Conservation (phyloP, 92 coral and sea anemone genomes). For the Heteractis magnifica region DNA sequence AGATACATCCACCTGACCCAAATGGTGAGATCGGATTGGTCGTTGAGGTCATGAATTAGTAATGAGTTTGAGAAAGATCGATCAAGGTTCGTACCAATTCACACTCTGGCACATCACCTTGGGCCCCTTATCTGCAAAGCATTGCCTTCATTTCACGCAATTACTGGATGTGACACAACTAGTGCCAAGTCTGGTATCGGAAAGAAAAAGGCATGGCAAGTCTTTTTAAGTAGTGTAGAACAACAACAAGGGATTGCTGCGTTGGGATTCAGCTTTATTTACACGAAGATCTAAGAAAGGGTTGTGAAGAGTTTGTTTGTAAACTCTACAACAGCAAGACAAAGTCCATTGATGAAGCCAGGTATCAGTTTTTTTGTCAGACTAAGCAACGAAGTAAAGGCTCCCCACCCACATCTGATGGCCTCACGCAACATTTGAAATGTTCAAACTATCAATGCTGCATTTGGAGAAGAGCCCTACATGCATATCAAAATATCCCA, state of each 20-base stretch:
- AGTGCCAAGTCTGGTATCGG: no score
- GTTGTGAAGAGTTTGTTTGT: constrained; percentile 34
- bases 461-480: constrained; percentile 47
- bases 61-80: no score
- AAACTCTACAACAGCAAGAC: constrained; percentile 17
- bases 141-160: no score
- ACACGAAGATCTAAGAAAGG: constrained; percentile 3
- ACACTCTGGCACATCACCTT: no score
- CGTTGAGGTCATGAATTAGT: no score
- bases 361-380: constrained; percentile 48
- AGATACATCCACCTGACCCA: no score
- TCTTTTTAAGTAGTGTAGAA: constrained; percentile 27
- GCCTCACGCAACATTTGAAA: constrained; percentile 38
- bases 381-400: constrained; percentile 39
- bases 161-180: no score
- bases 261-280: constrained; percentile 21
- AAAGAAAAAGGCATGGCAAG: constrained; percentile 25
- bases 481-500: constrained; percentile 49
- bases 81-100: no score
- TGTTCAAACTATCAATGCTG: constrained; percentile 49
- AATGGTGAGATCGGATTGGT: no score
- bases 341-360: constrained; percentile 28
- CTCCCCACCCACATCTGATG: constrained; percentile 52
- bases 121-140: no score
- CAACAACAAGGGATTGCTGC: constrained; percentile 27